These are phyloP conservation scores for Dynastes hyllus DNA, from an alignment of 2,888 invertebrate genomes.

Conservation along the genomic window DNA sequence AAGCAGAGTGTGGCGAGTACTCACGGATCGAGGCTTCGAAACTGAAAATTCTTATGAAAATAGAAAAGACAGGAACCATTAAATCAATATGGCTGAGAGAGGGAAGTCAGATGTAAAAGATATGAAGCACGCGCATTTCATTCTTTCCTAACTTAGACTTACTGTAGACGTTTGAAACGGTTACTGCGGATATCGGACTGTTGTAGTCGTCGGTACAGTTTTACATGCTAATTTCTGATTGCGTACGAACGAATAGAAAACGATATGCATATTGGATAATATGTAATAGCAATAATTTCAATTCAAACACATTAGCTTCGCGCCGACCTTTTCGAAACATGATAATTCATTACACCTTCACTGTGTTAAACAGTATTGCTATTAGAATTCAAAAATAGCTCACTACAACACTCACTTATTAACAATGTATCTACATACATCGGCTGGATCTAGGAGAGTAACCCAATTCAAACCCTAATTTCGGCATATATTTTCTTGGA, in stretches of 20 bases:
- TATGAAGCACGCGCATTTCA: constrained; percentile 62
- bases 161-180: constrained; percentile 49
- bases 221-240: constrained; percentile 7
- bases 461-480: no score
- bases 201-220: not conserved
- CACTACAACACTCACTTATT: no score
- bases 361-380: no score
- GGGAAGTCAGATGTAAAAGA: constrained; percentile 60
- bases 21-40: constrained; percentile 34
- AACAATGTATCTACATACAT: no score
- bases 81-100: constrained; percentile 61
- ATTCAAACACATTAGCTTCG: no score
- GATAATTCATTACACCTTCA: no score
- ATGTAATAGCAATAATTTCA: no score
- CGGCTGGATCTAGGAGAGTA: no score
- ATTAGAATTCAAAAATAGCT: no score
- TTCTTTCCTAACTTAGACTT: constrained; percentile 58
- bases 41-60: constrained; percentile 53
- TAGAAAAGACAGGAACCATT: constrained; percentile 54
- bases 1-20: constrained; percentile 32
- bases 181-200: constrained; percentile 8
- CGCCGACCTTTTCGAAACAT: no score
- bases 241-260: not conserved
- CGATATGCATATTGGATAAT: not conserved
- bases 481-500: no score